These are phyloP conservation scores for Hafferia zeledoni DNA, from an alignment of 2,797 vertebrate species.

Conservation along the genomic window DNA sequence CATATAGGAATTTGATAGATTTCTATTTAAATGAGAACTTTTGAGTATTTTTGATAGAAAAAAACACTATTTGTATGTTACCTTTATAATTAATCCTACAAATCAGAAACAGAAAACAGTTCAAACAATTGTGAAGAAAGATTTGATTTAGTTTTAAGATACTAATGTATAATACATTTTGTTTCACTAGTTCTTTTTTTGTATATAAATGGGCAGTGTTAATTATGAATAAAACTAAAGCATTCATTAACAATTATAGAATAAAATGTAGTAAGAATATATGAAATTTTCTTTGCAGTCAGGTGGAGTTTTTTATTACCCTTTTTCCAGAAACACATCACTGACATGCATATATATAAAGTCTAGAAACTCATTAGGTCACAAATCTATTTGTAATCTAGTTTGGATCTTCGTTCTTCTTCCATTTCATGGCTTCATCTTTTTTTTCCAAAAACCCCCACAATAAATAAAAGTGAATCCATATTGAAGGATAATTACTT, in stretches of 20 bases:
- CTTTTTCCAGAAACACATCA: not conserved
- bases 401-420: not conserved
- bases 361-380: not conserved
- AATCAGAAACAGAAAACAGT: not conserved
- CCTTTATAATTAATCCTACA: not conserved
- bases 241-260: not conserved
- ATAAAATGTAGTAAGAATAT: not conserved
- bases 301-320: fast-evolving
- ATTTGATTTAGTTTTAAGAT: not conserved
- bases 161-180: not conserved
- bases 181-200: not conserved
- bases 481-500: not conserved
- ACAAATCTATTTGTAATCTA: not conserved
- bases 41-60: not conserved
- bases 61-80: not conserved
- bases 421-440: not conserved
- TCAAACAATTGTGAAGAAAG: not conserved
- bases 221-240: not conserved
- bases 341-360: not conserved
- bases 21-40: not conserved
- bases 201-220: not conserved
- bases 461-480: not conserved
- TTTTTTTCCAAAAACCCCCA: not conserved
- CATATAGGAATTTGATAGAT: not conserved
- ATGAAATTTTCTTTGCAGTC: not conserved